Evolutionary conservation across 2,888 invertebrate species (phyloP).

Genomic region (Marronus borbonicus): DNA sequence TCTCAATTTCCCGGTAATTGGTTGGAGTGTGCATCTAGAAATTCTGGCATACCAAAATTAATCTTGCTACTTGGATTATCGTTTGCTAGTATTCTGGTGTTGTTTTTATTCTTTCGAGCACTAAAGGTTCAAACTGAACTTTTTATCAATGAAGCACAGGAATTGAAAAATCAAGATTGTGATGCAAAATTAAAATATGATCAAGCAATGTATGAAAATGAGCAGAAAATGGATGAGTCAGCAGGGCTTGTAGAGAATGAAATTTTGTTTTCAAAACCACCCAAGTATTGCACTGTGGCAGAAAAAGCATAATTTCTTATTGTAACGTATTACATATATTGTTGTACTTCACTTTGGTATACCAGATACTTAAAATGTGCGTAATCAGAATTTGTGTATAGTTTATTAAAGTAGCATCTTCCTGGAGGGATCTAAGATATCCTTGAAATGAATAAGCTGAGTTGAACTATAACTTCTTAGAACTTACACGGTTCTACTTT

Average conservation of each 20-base stretch:
- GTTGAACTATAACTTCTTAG: too few relatives aligned
- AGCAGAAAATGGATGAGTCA: not conserved
- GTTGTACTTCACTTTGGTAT: too few relatives aligned
- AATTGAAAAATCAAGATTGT: not conserved
- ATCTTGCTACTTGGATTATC: constrained; percentile 69
- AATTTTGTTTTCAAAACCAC: constrained; percentile 56
- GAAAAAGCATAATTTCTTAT: not conserved
- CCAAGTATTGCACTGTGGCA: constrained; percentile 58
- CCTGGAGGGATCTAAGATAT: too few relatives aligned
- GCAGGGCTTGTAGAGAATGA: constrained; percentile 22
- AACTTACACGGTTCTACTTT: too few relatives aligned
- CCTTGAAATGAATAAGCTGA: too few relatives aligned
- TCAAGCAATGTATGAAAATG: not conserved
- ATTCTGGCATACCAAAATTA: constrained; percentile 71
- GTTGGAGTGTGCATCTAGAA: constrained; percentile 69
- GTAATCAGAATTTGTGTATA: too few relatives aligned
- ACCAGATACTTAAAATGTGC: too few relatives aligned
- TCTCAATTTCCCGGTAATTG: constrained; percentile 59
- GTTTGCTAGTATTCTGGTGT: constrained; percentile 69
- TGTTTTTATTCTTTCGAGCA: constrained; percentile 65
- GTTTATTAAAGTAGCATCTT: too few relatives aligned
- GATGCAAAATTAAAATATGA: not conserved
- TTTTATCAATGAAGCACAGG: not conserved
- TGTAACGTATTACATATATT: not conserved
- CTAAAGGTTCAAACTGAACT: constrained; percentile 55